Evolutionary conservation across 2,113 vertebrate species (phyloP).

Genomic region (Uria aalge): DNA sequence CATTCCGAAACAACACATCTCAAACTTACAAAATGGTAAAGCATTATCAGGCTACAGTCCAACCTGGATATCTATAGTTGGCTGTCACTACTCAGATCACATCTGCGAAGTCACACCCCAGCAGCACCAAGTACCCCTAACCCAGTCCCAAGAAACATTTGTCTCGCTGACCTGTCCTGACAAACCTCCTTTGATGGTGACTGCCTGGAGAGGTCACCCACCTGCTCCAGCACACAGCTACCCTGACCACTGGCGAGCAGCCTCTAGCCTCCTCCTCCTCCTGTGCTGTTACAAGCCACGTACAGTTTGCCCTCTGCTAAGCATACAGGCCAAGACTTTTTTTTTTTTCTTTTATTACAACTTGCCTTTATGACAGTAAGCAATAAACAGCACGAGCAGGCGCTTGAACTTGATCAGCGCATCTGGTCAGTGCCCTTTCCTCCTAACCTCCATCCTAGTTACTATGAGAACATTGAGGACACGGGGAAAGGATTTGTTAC

Average conservation of each 20-base stretch:
- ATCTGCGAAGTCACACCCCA: neutral
- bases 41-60: neutral
- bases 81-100: too few relatives aligned
- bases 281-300: neutral
- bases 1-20: accelerated
- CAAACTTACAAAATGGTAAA: neutral
- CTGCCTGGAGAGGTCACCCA: neutral
- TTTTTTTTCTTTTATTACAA: neutral
- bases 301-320: neutral
- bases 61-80: accelerated
- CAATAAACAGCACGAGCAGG: neutral
- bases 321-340: neutral
- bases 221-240: neutral
- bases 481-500: neutral
- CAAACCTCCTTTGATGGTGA: accelerated
- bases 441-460: neutral
- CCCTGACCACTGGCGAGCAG: accelerated
- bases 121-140: neutral
- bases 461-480: neutral
- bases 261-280: neutral
- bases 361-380: neutral
- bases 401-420: neutral
- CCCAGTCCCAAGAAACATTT: accelerated
- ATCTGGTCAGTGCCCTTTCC: neutral
- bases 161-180: neutral